Evolutionary conservation across 2,888 invertebrate species (phyloP).

Genomic region (Ariolimax columbianus): DNA sequence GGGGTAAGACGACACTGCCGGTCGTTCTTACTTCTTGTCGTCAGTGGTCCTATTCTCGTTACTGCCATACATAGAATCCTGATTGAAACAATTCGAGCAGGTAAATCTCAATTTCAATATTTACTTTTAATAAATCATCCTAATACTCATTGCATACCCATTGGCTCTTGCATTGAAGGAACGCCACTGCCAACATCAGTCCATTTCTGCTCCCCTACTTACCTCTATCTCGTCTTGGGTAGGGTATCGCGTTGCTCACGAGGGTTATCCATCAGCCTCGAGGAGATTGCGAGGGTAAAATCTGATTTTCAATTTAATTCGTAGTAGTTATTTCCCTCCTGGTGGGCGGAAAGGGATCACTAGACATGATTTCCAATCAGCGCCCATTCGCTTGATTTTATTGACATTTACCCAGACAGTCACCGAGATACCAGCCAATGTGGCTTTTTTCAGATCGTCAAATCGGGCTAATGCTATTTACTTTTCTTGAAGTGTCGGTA

Average conservation of each 20-base stretch:
- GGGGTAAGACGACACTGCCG: too few species aligned
- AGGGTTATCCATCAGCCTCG: constrained; percentile 35
- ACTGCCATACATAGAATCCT: too few species aligned
- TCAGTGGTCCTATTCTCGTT: too few species aligned
- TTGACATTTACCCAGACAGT: neutral
- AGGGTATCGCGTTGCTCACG: constrained; percentile 22
- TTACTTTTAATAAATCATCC: too few species aligned
- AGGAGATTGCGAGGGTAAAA: constrained; percentile 30
- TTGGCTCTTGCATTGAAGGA: too few species aligned
- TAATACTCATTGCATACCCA: too few species aligned
- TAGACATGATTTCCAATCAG: constrained; percentile 22
- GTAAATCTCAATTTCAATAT: too few species aligned
- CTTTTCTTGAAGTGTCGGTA: neutral
- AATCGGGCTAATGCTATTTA: neutral
- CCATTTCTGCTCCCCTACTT: neutral
- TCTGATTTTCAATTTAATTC: constrained; percentile 17
- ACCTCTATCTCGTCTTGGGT: neutral
- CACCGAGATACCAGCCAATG: neutral
- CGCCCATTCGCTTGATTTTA: neutral
- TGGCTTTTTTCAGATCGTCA: neutral
- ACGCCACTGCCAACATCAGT: too few species aligned
- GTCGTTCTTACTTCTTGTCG: too few species aligned
- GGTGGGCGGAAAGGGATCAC: neutral
- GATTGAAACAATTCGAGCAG: too few species aligned
- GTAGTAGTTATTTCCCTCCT: neutral